Conservation (phyloP, 2,888 invertebrate genomes). For the Drosophila conformis region DNA sequence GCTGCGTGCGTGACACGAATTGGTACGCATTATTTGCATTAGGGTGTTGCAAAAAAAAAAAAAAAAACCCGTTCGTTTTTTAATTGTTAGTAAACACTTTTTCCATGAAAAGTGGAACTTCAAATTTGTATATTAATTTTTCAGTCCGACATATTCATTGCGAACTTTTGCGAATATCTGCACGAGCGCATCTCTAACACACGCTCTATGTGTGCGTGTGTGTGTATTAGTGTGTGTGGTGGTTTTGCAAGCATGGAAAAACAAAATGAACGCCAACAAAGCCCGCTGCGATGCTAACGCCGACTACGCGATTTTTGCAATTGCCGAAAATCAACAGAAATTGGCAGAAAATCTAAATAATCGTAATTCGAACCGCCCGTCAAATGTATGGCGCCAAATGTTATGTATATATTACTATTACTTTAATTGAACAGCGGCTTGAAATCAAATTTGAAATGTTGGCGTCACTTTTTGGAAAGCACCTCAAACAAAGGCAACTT, state of each 20-base stretch:
- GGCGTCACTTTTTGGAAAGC: slow-evolving; percentile 64
- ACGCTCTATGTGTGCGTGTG: slow-evolving; percentile 12
- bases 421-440: slow-evolving; percentile 42
- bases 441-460: slow-evolving; percentile 57
- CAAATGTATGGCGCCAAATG: not conserved
- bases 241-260: slow-evolving; percentile 78
- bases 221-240: slow-evolving; percentile 48
- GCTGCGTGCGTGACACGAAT: slow-evolving; percentile 43
- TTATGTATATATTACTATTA: not conserved
- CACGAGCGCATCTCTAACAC: slow-evolving; percentile 48
- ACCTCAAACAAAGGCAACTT: slow-evolving; percentile 37
- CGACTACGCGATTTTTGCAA: slow-evolving; percentile 36
- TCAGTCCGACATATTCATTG: not conserved
- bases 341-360: not conserved
- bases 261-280: slow-evolving; percentile 82
- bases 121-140: not conserved
- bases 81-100: not conserved
- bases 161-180: slow-evolving; percentile 4
- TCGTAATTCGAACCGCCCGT: not conserved
- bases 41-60: too few species aligned
- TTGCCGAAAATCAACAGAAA: slow-evolving; percentile 11
- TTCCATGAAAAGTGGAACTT: not conserved
- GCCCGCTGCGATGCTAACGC: slow-evolving; percentile 58
- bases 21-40: not conserved
- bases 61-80: not conserved